Base-by-base conservation (phyloP, 1,140 invertebrate genomes). In the Cotesia glomerata region DNA sequence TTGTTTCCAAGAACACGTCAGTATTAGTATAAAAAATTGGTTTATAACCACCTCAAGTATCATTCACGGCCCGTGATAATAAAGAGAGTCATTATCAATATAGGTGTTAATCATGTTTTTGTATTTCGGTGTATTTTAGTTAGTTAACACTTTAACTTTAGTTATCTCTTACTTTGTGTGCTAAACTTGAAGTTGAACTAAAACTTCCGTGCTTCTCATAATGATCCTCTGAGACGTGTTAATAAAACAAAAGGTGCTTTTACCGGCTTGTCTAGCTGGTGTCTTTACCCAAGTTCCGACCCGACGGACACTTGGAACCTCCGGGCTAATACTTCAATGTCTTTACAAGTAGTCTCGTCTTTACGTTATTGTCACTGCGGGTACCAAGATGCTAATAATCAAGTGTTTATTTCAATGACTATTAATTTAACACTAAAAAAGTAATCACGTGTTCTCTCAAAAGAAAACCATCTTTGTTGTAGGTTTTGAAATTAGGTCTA, bases 221-320 rank as follows among this genome's bases (percentile, higher is more conserved):
- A 63, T 63, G 61, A 45, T 35, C 5, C 16, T 63, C 61, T 39
- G 39, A 26, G 63, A 65, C 45, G 34, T 73, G 77, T 82, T 81
- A 78, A 76, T 77, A 79, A 79, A 82, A 82, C 77, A 81, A 80
- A 81, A 73, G 74, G 68, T 65, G 64, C 65, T n/a, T n/a, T n/a
- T n/a, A n/a, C n/a, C n/a, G n/a, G n/a, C n/a, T 51, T 35, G 56
- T 26, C 61, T 66, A 71, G 35, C 4, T 45, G 14, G 39, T 74
- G 26, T 59, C 59, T n/a, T 52, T 18, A 71, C 11, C 34, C 8
- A 32, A 39, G 16, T 70, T 62, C 45, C 39, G 13, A 16, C 35
- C 35, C 8, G 35, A 64, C 26, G 34, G 14, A 18, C 13, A 34
- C 61, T 63, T 35, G 8, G 39, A 45, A 45, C 7, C 39, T 45